These are phyloP conservation scores for Pygocentrus nattereri DNA, from an alignment of 2,797 vertebrate genomes.

Conservation along the genomic window DNA sequence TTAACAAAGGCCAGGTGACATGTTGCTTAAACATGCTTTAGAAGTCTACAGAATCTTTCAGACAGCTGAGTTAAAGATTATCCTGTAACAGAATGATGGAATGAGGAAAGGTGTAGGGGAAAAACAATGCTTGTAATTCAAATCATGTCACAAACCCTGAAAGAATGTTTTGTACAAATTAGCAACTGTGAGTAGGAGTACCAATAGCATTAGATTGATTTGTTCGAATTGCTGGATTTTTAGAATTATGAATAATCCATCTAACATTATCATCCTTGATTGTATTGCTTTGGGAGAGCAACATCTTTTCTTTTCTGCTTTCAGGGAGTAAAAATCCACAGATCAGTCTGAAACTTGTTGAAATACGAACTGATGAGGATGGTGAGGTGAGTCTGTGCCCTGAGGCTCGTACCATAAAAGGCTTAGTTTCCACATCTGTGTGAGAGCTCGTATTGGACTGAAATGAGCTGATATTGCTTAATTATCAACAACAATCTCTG, in stretches of 20 bases:
- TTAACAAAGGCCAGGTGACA: not conserved
- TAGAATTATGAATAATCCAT: too few species aligned
- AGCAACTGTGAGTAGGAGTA: too few species aligned
- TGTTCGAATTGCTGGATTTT: too few species aligned
- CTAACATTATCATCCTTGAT: not conserved
- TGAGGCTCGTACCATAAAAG: too few species aligned
- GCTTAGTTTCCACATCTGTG: not conserved
- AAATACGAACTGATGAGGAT: constrained; percentile 89
- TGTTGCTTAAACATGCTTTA: too few species aligned
- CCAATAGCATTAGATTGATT: too few species aligned
- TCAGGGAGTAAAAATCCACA: constrained; percentile 97
- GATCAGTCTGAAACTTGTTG: constrained; percentile 91
- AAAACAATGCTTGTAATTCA: not conserved
- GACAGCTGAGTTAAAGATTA: not conserved
- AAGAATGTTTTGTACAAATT: not conserved
- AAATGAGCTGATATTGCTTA: not conserved
- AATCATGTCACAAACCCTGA: not conserved
- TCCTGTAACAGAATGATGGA: not conserved
- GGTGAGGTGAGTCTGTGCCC: constrained; percentile 82
- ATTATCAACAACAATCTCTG: not conserved
- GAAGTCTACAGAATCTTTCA: not conserved
- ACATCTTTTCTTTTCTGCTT: constrained; percentile 42
- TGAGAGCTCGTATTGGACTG: not conserved
- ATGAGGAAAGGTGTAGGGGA: not conserved
- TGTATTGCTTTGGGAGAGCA: not conserved